Evolutionary conservation across 1,140 invertebrate species (phyloP).

Genomic region (Chrysoperla carnea): DNA sequence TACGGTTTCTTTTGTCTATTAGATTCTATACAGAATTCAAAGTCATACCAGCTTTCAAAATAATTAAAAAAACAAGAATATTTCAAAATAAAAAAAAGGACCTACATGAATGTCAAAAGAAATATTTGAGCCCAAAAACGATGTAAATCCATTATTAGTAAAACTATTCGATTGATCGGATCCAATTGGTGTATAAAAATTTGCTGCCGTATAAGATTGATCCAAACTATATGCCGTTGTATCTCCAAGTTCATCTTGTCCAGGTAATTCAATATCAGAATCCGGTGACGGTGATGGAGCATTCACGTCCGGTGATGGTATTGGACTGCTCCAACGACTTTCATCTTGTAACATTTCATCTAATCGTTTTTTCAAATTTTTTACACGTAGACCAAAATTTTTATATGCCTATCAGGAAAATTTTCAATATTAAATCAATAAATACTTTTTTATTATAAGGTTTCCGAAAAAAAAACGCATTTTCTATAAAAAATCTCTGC

Average conservation of each 20-base stretch:
- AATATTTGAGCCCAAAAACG: slow-evolving; percentile 23
- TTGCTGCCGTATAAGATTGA: slow-evolving; percentile 7
- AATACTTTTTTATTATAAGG: slow-evolving; percentile 1
- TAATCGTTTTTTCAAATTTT: slow-evolving; percentile 66
- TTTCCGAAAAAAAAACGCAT: no score
- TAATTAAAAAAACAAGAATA: neutral
- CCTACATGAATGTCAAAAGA: slow-evolving; percentile 23
- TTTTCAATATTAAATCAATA: neutral
- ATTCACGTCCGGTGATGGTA: slow-evolving; percentile 59
- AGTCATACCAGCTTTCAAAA: neutral
- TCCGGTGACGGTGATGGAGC: slow-evolving; percentile 72
- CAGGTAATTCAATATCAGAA: slow-evolving; percentile 55
- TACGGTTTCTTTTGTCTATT: no score
- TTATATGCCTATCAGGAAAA: slow-evolving; percentile 59
- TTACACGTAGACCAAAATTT: slow-evolving; percentile 74
- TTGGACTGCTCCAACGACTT: slow-evolving; percentile 36
- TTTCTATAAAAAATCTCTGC: no score
- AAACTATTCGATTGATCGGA: slow-evolving; percentile 9
- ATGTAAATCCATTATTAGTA: slow-evolving; percentile 19
- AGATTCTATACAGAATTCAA: no score
- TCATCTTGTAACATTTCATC: slow-evolving; percentile 53
- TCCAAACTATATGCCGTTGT: neutral
- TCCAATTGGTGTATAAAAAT: slow-evolving; percentile 18
- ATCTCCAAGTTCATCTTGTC: slow-evolving; percentile 15
- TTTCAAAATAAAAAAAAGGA: neutral